Evolutionary conservation across 2,888 invertebrate species (phyloP).

Genomic region (Gari tellinella): DNA sequence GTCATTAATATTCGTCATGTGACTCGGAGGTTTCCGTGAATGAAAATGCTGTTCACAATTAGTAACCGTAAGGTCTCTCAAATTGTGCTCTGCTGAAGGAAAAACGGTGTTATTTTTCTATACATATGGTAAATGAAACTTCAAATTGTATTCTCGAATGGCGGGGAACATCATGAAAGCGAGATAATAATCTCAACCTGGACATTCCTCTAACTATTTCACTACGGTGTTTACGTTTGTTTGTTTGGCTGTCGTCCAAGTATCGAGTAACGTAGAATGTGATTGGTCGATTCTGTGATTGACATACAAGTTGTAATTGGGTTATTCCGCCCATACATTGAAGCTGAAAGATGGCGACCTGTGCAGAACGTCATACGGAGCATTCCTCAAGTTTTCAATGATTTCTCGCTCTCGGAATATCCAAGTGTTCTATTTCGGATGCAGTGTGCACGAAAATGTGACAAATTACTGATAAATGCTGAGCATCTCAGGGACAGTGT

Average conservation of each 20-base stretch:
- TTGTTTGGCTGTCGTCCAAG: constrained; percentile 59
- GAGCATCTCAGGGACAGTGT: constrained; percentile 29
- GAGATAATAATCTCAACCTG: too few species aligned
- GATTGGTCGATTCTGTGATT: constrained; percentile 66
- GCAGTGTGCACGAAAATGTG: constrained; percentile 43
- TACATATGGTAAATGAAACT: too few species aligned
- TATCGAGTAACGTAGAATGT: constrained; percentile 46
- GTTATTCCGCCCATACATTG: constrained; percentile 64
- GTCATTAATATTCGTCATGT: constrained; percentile 26
- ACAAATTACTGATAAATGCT: constrained; percentile 14
- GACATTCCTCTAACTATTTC: background rate
- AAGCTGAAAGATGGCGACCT: constrained; percentile 68
- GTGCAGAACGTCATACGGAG: constrained; percentile 35
- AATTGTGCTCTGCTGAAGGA: too few species aligned
- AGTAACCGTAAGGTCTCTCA: too few species aligned
- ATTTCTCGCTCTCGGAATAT: constrained; percentile 10
- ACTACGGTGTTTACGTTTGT: constrained; percentile 55
- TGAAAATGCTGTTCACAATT: too few species aligned
- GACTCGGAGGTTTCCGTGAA: constrained; percentile 32
- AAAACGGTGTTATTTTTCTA: too few species aligned
- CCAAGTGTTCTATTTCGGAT: constrained; percentile 15
- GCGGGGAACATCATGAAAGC: too few species aligned
- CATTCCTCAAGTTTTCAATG: constrained; percentile 14
- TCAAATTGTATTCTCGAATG: too few species aligned
- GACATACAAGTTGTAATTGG: constrained; percentile 60